Percentiles rank a stretch among this genome's conserved stretches.
Evolutionary conservation across 1,140 invertebrate species (phyloP).

Genomic region (Drosophila bifasciata): DNA sequence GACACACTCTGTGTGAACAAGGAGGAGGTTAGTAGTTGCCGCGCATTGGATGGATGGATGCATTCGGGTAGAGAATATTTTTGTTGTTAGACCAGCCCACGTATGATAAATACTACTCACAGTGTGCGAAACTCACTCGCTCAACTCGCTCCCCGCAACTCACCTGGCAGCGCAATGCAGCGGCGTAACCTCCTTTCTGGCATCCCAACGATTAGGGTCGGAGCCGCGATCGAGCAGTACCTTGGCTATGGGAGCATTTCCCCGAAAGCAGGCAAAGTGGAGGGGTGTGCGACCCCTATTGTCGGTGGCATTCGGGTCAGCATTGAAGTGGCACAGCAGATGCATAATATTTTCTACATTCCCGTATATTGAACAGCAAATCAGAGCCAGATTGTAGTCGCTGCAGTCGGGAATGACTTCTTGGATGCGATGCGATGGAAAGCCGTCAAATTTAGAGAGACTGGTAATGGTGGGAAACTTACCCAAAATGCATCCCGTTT

Average conservation of each 20-base stretch:
- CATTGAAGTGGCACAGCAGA: slow-evolving; percentile 62
- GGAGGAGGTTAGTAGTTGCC: background rate
- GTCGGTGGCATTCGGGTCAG: slow-evolving; percentile 72
- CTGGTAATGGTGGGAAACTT: background rate
- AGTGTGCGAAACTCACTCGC: no score
- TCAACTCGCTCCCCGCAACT: background rate
- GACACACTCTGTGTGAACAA: background rate
- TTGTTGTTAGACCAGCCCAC: background rate
- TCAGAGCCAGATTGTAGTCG: slow-evolving; percentile 73
- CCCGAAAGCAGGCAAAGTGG: slow-evolving; percentile 90
- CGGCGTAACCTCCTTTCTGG: slow-evolving; percentile 88
- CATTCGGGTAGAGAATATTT: slow-evolving; percentile 1
- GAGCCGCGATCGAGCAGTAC: slow-evolving; percentile 88
- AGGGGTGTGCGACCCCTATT: slow-evolving; percentile 86
- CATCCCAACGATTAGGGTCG: slow-evolving; percentile 88
- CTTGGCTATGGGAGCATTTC: slow-evolving; percentile 87
- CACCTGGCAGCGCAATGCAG: slow-evolving; percentile 90
- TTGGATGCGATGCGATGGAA: slow-evolving; percentile 4
- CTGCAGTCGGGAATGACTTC: slow-evolving; percentile 60
- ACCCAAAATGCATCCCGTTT: slow-evolving; percentile 82
- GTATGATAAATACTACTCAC: background rate
- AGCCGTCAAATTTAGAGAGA: background rate
- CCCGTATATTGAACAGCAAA: slow-evolving; percentile 67
- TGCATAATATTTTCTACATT: slow-evolving; percentile 65
- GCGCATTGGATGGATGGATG: background rate